Conservation (phyloP, 2,888 invertebrate species). For the Dichetophora obliterata region DNA sequence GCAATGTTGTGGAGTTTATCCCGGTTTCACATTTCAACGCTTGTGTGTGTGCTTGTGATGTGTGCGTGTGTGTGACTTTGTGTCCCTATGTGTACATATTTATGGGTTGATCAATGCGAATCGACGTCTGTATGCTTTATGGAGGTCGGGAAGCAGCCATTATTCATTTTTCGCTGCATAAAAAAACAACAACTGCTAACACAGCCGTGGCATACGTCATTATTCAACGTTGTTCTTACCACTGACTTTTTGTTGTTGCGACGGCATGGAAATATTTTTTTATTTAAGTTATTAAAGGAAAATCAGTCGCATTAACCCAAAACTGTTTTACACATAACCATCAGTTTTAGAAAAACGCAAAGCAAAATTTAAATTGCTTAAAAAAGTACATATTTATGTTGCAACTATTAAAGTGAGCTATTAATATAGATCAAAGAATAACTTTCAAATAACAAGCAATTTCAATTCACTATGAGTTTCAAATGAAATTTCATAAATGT, state of each 20-base stretch:
- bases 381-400: too few relatives aligned
- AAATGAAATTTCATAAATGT: too few relatives aligned
- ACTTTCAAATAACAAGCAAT: too few relatives aligned
- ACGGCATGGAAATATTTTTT: slow-evolving; percentile 8
- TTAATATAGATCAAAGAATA: too few relatives aligned
- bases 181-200: slow-evolving; percentile 41
- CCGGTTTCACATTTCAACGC: slow-evolving; percentile 33
- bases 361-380: too few relatives aligned
- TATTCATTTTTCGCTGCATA: slow-evolving; percentile 63
- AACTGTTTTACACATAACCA: too few relatives aligned
- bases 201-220: slow-evolving; percentile 36
- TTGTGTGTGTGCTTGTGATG: slow-evolving; percentile 45
- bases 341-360: too few relatives aligned
- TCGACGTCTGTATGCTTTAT: slow-evolving; percentile 65
- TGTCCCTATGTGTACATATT: slow-evolving; percentile 52
- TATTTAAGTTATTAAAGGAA: too few relatives aligned
- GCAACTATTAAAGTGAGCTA: too few relatives aligned
- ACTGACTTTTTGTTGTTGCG: slow-evolving; percentile 13
- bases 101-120: slow-evolving; percentile 66
- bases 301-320: too few relatives aligned
- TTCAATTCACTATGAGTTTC: too few relatives aligned
- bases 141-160: slow-evolving; percentile 68
- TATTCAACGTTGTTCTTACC: slow-evolving; percentile 12
- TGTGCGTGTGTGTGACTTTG: slow-evolving; percentile 41
- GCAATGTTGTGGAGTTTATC: slow-evolving; percentile 29